phyloP scores from a whole-genome alignment of 2,113 vertebrate genomes.

The Procapra przewalskii region DNA sequence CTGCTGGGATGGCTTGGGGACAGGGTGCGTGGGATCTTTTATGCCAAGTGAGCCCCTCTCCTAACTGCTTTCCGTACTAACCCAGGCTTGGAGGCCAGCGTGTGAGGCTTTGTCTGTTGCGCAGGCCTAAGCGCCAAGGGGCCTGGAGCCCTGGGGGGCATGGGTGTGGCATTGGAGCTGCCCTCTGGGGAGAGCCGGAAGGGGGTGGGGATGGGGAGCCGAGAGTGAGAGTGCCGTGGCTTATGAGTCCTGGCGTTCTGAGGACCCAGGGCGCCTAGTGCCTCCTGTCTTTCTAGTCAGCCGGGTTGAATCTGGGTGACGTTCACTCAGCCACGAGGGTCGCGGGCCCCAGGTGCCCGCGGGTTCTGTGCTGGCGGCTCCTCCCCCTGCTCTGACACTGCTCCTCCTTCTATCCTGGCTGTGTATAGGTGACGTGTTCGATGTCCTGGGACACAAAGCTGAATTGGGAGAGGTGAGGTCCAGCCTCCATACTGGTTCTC shows the following conservation, averaged over 20 bases:
- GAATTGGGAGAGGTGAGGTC: slow-evolving; percentile 84
- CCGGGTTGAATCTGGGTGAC: background rate
- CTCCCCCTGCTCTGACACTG: background rate
- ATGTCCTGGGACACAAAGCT: slow-evolving; percentile 82
- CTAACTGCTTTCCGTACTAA: background rate
- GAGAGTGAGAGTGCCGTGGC: background rate
- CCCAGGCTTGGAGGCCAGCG: background rate
- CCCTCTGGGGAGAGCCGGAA: background rate
- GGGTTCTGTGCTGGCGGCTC: background rate
- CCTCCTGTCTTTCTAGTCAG: background rate
- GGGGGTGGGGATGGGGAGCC: background rate
- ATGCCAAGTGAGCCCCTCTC: background rate
- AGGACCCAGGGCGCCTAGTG: background rate
- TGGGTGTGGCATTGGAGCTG: background rate
- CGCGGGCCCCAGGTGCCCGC: background rate
- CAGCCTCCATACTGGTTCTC: background rate
- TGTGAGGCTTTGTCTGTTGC: background rate
- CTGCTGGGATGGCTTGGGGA: background rate
- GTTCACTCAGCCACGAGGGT: background rate
- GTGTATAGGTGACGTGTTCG: slow-evolving; percentile 85
- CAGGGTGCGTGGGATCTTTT: background rate
- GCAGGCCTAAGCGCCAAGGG: background rate
- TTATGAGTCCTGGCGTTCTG: background rate
- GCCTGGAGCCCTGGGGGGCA: background rate
- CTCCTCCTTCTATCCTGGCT: background rate